phyloP scores from a whole-genome alignment of 2,797 vertebrate genomes.

The Carcharodon carcharias region DNA sequence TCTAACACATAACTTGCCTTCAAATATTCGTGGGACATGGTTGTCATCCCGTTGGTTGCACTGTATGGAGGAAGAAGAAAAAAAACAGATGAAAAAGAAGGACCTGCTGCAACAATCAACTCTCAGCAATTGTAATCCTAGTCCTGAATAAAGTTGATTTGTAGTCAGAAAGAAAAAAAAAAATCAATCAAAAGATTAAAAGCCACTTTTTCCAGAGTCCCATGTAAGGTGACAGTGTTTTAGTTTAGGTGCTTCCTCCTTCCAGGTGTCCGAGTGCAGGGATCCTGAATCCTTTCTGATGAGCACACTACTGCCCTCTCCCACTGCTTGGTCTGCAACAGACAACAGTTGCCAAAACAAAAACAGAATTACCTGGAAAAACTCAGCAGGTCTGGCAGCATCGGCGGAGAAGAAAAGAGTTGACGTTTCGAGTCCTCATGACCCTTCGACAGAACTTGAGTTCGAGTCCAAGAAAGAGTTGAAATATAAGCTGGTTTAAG shows the following conservation, averaged over 20 bases:
- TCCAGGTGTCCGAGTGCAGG: background rate
- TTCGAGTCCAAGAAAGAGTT: no score
- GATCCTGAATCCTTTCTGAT: background rate
- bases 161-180: background rate
- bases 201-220: background rate
- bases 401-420: no score
- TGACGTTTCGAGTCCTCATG: no score
- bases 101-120: background rate
- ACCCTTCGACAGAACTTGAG: no score
- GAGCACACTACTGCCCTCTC: background rate
- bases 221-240: background rate
- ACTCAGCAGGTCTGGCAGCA: no score
- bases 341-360: background rate
- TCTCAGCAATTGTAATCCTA: background rate
- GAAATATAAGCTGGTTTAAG: no score
- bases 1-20: constrained; percentile 89
- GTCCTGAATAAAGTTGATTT: background rate
- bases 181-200: background rate
- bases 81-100: background rate
- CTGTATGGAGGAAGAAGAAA: constrained; percentile 45
- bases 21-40: constrained; percentile 88
- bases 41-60: constrained; percentile 78
- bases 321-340: background rate
- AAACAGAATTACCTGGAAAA: no score
- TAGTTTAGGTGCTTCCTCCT: background rate